Conservation (phyloP, 2,113 vertebrate genomes). For the Chamaea fasciata region DNA sequence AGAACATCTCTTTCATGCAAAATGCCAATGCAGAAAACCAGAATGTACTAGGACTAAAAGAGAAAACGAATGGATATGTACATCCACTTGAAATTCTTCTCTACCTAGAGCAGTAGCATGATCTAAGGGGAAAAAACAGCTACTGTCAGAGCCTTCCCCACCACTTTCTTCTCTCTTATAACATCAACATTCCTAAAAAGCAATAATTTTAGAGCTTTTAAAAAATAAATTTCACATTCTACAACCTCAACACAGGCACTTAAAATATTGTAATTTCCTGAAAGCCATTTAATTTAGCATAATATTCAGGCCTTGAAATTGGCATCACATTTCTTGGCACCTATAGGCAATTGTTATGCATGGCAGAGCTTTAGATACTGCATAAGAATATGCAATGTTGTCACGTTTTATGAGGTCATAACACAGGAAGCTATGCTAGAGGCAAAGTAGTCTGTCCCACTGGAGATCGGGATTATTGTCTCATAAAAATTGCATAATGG, state of each 20-base stretch:
- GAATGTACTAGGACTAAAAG: neutral
- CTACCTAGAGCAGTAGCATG: neutral
- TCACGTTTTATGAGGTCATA: neutral
- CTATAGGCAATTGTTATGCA: neutral
- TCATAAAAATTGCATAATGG: neutral
- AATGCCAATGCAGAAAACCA: neutral
- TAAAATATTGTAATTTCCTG: neutral
- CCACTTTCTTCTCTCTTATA: neutral
- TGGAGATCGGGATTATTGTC: neutral
- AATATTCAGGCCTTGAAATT: neutral
- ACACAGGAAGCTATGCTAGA: neutral
- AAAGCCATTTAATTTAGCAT: neutral
- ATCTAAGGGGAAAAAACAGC: neutral
- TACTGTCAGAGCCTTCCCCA: neutral
- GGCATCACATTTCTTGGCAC: neutral
- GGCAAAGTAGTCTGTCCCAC: neutral
- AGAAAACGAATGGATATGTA: neutral
- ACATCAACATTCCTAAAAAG: neutral
- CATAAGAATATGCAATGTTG: neutral
- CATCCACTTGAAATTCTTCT: neutral
- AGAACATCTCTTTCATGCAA: neutral
- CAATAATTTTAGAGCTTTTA: neutral
- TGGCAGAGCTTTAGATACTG: neutral
- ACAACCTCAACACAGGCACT: neutral
- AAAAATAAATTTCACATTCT: neutral